Base-by-base conservation (phyloP, 2,888 invertebrate species). In the Oligia latruncula region DNA sequence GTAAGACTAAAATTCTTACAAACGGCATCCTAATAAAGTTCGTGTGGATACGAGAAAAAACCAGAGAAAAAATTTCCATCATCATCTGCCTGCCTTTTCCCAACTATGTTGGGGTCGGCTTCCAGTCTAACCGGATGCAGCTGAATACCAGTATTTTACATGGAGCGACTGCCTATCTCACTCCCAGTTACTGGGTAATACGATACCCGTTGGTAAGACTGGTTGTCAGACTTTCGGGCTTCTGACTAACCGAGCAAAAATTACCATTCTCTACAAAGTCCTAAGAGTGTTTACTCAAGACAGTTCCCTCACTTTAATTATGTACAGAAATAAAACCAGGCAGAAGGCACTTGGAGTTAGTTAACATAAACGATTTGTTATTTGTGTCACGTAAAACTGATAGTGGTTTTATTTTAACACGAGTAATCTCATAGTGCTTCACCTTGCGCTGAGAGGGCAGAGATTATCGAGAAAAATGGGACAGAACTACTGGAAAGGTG, bases 321-420 rank as follows among this genome's bases (percentile, higher is more conserved):
- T 43, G 17, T 62, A 65, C 46, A 58, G 43, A 71, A 84, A 75
- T 77, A 85, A 83, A 82, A 77, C 62, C 66, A 49, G 49, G 9
- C 75, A 77, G 77, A 80, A 70, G 73, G 75, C 35, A 71, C n/a
- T 49, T 11, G 62, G 8, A 77, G 74, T 81, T 78, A 77, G 64
- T 83, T 74, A 62, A 83, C 79, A 55, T 80, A 71, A 82, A 71
- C 74, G 81, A 82, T 76, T 90, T 83, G 67, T 78, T 84, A 90
- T 84, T 89, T 81, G 68, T 77, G 79, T 88, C 90, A 90, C 91
- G 90, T 90, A 68, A 82, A 88, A 70, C 80, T 81, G 82, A 82
- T 88, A 88, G 85, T 86, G 86, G 85, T 84, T 89, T 90, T 91
- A 91, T 91, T 89, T 77, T 80, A 83, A 90, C 87, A 84, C 82